Evolutionary conservation across 2,797 vertebrate species (phyloP), one percentile per base, ranked within the genome.

Genomic region (Gorsachius magnificus): DNA sequence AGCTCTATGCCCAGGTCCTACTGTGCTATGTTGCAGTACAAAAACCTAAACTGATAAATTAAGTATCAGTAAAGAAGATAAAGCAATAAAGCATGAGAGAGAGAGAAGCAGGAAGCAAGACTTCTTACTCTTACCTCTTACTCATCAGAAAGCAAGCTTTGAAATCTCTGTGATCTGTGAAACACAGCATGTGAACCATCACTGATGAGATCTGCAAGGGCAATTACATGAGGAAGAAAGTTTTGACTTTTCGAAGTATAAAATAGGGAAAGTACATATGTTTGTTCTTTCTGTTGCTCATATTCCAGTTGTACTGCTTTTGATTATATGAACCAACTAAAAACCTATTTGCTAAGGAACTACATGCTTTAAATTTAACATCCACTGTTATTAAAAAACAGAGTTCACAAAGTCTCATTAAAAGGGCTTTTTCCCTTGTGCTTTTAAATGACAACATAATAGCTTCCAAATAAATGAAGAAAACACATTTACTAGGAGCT

Each of bases 381-480:
- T 61, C 68, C 64, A 69, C 48, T 64, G 29, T 65, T 77, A 82
- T 83, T 80, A 93, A 93, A 93, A 92, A 69, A 1, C 16, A 66
- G 43, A 93, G 63, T 18, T 26, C 68, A 75, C 16, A 11, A 82
- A 94, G 53, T 61, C 83, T 95, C 76, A 78, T 93, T 88, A 86
- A 58, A 76, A 58, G 63, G 64, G n/a, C 38, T 71, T 87, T 82
- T 58, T 1, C 69, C 35, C 84, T 71, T 50, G 15, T 68, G 75
- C 81, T 92, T 90, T 91, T 78, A 95, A 94, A 93, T 64, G 56
- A 72, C 93, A 90, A 35, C 26, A 46, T 89, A 93, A 93, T 69
- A 51, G 68, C 68, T 75, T 91, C 90, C 61, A 91, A 96, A 76
- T 74, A 95, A 92, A 93, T 74, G 77, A 96, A 95, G 84, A 88